Evolutionary conservation across 2,888 invertebrate genomes (phyloP), one percentile per base, ranked within the genome.

Genomic region (Ochropleura leucogaster): DNA sequence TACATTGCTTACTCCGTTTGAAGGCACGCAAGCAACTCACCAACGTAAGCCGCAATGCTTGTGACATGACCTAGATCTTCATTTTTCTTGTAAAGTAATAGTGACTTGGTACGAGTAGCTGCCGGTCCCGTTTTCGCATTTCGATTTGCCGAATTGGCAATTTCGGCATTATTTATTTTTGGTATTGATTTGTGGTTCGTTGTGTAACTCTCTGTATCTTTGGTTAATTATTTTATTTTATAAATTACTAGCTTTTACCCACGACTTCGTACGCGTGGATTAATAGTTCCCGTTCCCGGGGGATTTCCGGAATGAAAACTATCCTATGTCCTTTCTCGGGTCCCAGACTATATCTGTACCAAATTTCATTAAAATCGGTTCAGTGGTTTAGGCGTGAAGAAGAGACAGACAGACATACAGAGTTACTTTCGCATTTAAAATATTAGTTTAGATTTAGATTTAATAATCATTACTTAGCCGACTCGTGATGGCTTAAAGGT

Each of bases 1-100:
- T 81, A 82, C 88, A 82, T 87, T 71, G 83, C 81, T 46, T 44
- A 75, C 65, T 80, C 51, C 30, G 20, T 76, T 80, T 70, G 57
- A 66, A 47, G 44, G 59, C 65, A 72, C 60, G 72, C 68, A 69
- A 80, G 57, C 49, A 47, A 79, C 78, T 77, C 64, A 75, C 66
- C 68, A 72, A 73, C 71, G 46, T 72, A 77, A 72, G 46, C 73
- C 62, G 81, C 63, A 74, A 85, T 88, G 79, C 80, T 68, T 30
- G 49, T 49, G 62, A 53, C 46, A 20, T 74, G 72, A 71, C 65
- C 75, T 49, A 73, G 59, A 76, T 82, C 75, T 71, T 67, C 12
- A 12, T 30, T 53, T 69, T 66, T 68, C 83, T 72, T 63, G 0
- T 46, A 42, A 69, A 66, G 53, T 69, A 51, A 46, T 57, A 68